Evolutionary conservation across 2,888 invertebrate genomes (phyloP).

Genomic region (Ptychoptera contaminata): DNA sequence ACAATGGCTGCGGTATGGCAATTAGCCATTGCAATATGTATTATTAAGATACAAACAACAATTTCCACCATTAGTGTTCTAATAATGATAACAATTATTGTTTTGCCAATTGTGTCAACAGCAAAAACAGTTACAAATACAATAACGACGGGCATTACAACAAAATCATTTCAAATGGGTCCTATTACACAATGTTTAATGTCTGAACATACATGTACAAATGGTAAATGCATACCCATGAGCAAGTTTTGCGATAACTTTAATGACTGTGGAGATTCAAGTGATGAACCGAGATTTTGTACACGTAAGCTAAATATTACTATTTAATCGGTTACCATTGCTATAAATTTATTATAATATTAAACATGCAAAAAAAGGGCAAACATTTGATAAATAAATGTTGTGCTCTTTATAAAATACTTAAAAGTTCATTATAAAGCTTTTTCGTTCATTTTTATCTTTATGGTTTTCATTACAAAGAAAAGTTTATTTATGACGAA

Average conservation of each 20-base stretch:
- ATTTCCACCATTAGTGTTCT: slow-evolving; percentile 1
- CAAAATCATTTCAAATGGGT: slow-evolving; percentile 13
- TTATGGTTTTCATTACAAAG: too few species aligned
- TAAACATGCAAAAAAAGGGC: background rate
- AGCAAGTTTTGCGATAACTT: slow-evolving; percentile 64
- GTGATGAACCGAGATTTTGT: slow-evolving; percentile 67
- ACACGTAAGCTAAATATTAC: slow-evolving; percentile 47
- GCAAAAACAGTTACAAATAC: slow-evolving; percentile 10
- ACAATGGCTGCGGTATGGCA: too few species aligned
- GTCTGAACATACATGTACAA: slow-evolving; percentile 28
- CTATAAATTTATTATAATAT: background rate
- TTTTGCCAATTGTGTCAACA: slow-evolving; percentile 14
- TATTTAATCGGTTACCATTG: background rate
- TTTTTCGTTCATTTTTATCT: too few species aligned
- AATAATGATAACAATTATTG: slow-evolving; percentile 10
- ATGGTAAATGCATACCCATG: slow-evolving; percentile 35
- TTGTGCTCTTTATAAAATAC: too few species aligned
- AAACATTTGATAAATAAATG: too few species aligned
- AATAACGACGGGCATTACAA: slow-evolving; percentile 6
- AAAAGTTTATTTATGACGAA: too few species aligned
- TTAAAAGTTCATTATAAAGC: too few species aligned
- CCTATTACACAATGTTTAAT: slow-evolving; percentile 22
- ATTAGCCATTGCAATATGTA: too few species aligned
- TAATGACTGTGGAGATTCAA: slow-evolving; percentile 66
- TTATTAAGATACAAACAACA: too few species aligned